Conservation (phyloP, 2,888 invertebrate species). For the Drosophila lutescens region DNA sequence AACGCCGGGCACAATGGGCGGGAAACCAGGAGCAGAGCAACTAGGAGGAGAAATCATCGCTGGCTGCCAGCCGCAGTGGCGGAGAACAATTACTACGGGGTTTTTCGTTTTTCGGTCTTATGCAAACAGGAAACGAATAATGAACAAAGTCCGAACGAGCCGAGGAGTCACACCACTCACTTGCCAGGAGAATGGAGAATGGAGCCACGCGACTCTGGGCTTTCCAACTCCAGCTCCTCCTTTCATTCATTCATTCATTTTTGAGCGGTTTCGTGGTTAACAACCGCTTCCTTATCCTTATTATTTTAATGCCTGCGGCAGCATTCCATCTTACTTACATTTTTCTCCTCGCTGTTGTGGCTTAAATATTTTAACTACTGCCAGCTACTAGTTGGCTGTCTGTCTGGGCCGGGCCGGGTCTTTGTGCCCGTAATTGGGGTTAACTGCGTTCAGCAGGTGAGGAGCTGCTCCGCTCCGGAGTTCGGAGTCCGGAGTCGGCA, state of each 20-base stretch:
- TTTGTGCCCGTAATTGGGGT: constrained; percentile 78
- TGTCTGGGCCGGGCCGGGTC: constrained; percentile 30
- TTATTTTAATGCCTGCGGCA: constrained; percentile 81
- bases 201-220: constrained; percentile 34
- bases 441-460: constrained; percentile 71
- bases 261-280: constrained; percentile 78
- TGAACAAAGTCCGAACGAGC: constrained; percentile 66
- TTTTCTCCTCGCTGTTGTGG: constrained; percentile 51
- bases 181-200: constrained; percentile 10
- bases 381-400: constrained; percentile 49
- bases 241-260: constrained; percentile 63
- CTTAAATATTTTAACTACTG: constrained; percentile 74
- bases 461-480: constrained; percentile 42
- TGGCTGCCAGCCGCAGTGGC: constrained; percentile 41
- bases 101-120: constrained; percentile 49
- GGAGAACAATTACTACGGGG: constrained; percentile 68
- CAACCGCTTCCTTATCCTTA: constrained; percentile 81
- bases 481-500: constrained; percentile 38
- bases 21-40: neutral
- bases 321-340: constrained; percentile 77
- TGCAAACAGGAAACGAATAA: constrained; percentile 79
- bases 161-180: constrained; percentile 37
- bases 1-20: constrained; percentile 70
- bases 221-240: constrained; percentile 8
- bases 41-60: constrained; percentile 27